Evolutionary conservation across 53 echinoderm and acorn worm species (phyloP).

Genomic region (Stichopus horrens): DNA sequence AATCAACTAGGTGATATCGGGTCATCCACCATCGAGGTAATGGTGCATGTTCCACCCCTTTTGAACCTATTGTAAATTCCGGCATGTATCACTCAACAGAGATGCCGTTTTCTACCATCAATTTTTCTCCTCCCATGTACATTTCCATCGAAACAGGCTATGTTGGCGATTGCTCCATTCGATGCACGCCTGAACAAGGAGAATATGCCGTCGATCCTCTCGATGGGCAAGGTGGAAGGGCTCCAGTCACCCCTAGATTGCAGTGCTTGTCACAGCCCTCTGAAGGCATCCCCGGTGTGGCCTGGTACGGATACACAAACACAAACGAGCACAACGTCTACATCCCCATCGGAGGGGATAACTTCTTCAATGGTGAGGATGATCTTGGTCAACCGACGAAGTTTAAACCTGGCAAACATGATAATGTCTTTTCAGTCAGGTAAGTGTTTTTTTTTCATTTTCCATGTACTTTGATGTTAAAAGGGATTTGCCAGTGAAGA

Average conservation of each 20-base stretch:
- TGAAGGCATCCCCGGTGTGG: constrained; percentile 58
- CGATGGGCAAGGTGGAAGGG: constrained; percentile 70
- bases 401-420: constrained; percentile 78
- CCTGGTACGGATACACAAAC: constrained; percentile 91
- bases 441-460: constrained; percentile 29
- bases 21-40: no score
- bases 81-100: no score
- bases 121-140: background rate
- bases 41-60: no score
- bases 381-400: constrained; percentile 78
- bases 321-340: constrained; percentile 80
- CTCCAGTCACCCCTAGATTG: constrained; percentile 57
- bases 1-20: no score
- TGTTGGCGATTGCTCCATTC: constrained; percentile 57
- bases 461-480: no score
- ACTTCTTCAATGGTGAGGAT: constrained; percentile 63
- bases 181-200: constrained; percentile 69
- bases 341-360: constrained; percentile 79
- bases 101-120: no score
- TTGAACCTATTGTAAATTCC: no score
- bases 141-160: background rate
- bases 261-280: constrained; percentile 65
- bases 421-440: constrained; percentile 68
- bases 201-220: constrained; percentile 60
- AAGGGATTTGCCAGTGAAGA: no score